Conservation (phyloP, 2,888 invertebrate species). For the Epistrophe grossulariae region DNA sequence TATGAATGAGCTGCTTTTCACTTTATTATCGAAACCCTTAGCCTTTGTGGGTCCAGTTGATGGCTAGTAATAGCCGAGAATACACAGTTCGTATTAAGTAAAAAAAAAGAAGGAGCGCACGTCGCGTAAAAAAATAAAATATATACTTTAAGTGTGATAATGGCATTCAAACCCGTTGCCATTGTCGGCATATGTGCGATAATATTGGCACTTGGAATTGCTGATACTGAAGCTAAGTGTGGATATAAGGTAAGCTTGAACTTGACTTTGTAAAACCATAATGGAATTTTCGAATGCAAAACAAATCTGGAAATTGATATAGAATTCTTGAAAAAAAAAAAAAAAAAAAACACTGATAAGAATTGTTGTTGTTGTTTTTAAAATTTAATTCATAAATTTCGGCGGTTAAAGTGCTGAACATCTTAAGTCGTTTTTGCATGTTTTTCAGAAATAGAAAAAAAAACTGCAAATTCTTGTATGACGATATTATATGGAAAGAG, state of each 20-base stretch:
- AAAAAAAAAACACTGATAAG: background rate
- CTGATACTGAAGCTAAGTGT: slow-evolving; percentile 49
- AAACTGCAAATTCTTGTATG: too few species aligned
- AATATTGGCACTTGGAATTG: slow-evolving; percentile 24
- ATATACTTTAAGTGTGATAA: slow-evolving; percentile 32
- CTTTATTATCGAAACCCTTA: slow-evolving; percentile 50
- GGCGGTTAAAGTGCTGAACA: too few species aligned
- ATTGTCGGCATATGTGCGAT: slow-evolving; percentile 31
- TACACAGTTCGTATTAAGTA: slow-evolving; percentile 20
- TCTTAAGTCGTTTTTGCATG: too few species aligned
- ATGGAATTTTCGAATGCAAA: background rate
- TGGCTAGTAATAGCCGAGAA: slow-evolving; percentile 51
- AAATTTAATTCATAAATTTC: too few species aligned
- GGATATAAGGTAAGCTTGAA: slow-evolving; percentile 64
- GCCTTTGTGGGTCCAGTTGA: slow-evolving; percentile 58
- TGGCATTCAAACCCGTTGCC: slow-evolving; percentile 39
- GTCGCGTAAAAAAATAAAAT: background rate
- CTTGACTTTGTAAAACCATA: background rate
- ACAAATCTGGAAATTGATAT: background rate
- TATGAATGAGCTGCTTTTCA: slow-evolving; percentile 12
- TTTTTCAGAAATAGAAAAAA: too few species aligned
- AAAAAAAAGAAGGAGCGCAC: background rate
- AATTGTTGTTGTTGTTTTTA: background rate
- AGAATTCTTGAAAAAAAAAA: background rate
- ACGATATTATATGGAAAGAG: too few species aligned